Percentiles rank a stretch among this genome's conserved stretches.
Evolutionary conservation across 1,140 invertebrate genomes (phyloP).

Genomic region (Drosophila ficusphila): DNA sequence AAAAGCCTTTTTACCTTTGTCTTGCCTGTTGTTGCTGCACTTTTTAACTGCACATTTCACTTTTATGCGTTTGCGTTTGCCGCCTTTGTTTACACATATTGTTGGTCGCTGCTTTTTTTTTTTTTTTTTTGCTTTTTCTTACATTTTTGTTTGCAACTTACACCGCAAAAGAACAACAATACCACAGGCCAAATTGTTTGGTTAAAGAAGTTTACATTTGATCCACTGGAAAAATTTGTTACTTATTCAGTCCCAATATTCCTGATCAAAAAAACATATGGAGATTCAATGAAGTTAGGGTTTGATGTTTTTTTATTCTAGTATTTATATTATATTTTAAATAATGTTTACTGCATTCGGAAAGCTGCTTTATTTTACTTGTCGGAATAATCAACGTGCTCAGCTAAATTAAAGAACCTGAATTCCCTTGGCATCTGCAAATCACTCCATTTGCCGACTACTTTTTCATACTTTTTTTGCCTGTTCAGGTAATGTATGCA

Average conservation of each 20-base stretch:
- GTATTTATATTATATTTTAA: too few relatives aligned
- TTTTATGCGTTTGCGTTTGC: slow-evolving; percentile 55
- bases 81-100: slow-evolving; percentile 54
- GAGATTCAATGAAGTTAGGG: too few relatives aligned
- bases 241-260: too few relatives aligned
- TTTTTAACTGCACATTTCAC: slow-evolving; percentile 52
- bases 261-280: too few relatives aligned
- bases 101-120: not conserved
- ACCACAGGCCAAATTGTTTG: slow-evolving; percentile 15
- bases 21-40: slow-evolving; percentile 7
- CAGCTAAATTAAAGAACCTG: too few relatives aligned
- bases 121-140: not conserved
- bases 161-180: slow-evolving; percentile 17
- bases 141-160: not conserved
- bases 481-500: not conserved
- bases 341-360: too few relatives aligned
- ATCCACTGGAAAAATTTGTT: not conserved
- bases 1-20: slow-evolving; percentile 49
- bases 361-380: too few relatives aligned
- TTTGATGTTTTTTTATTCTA: too few relatives aligned
- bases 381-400: too few relatives aligned
- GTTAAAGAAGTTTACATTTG: not conserved
- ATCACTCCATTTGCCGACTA: not conserved
- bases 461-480: not conserved
- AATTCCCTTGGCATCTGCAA: slow-evolving; percentile 1